A percentile compares a stretch with the other conserved stretches of the same genome.
Conservation (phyloP, 2,113 vertebrate genomes). For the Gymnorhina tibicen region DNA sequence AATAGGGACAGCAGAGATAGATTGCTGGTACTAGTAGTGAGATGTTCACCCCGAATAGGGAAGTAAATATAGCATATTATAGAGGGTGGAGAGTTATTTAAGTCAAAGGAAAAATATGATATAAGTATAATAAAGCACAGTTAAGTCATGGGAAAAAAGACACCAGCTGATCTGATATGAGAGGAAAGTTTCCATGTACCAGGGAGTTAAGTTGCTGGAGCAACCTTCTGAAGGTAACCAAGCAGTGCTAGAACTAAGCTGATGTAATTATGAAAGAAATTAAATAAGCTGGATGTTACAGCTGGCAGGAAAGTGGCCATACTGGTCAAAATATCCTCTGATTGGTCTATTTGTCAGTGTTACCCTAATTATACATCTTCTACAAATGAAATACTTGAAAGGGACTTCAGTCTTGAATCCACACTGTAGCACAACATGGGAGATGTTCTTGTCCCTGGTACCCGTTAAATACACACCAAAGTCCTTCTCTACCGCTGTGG, state of each 20-base stretch:
- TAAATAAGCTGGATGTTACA: background rate
- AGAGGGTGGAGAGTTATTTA: background rate
- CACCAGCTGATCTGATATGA: background rate
- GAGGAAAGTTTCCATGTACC: background rate
- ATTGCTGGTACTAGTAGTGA: background rate
- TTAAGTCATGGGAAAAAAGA: background rate
- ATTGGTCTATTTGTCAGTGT: background rate
- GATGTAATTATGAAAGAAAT: background rate
- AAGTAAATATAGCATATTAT: background rate
- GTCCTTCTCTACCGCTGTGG: background rate
- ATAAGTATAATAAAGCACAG: background rate
- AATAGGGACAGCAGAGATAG: background rate
- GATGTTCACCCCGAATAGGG: background rate
- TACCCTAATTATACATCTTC: background rate
- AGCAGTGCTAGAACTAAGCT: background rate
- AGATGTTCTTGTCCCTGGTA: accelerated
- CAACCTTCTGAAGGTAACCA: background rate
- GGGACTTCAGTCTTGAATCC: background rate
- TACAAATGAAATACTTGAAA: background rate
- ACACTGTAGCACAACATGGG: background rate
- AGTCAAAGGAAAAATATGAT: background rate
- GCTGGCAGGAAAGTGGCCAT: background rate
- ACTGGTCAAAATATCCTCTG: background rate
- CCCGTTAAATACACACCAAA: background rate
- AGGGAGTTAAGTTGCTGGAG: background rate